Evolutionary conservation across 2,888 invertebrate genomes (phyloP).

Genomic region (Trachelus stipa): DNA sequence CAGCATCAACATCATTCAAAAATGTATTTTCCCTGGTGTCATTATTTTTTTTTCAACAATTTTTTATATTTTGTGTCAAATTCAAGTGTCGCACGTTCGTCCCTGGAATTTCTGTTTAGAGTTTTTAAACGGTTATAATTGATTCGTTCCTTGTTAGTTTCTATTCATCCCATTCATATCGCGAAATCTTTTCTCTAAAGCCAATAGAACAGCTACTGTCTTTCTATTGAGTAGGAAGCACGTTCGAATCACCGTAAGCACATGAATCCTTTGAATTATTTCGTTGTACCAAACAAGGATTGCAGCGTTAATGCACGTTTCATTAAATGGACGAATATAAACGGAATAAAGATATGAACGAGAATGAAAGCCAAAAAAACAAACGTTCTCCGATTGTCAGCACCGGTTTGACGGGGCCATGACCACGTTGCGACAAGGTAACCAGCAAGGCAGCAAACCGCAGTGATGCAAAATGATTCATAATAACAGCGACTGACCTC

Average conservation of each 20-base stretch:
- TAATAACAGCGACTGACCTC: constrained; percentile 27
- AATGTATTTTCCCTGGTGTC: neutral
- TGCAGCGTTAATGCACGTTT: neutral
- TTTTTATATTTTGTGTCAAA: neutral
- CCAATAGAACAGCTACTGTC: neutral
- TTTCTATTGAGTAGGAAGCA: neutral
- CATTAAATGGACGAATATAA: neutral
- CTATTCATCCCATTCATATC: neutral
- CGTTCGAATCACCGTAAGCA: neutral
- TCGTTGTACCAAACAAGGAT: neutral
- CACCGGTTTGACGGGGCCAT: constrained; percentile 59
- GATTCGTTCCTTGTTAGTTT: neutral
- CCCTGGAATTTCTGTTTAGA: neutral
- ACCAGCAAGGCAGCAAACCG: constrained; percentile 37
- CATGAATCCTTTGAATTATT: neutral
- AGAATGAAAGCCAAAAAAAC: neutral
- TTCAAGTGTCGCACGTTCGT: neutral
- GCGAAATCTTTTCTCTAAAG: neutral
- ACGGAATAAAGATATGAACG: neutral
- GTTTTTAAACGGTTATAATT: neutral
- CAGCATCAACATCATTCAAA: neutral
- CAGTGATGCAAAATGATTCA: neutral
- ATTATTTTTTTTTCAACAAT: neutral
- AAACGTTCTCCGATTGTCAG: constrained; percentile 44
- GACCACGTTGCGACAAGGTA: constrained; percentile 65